Percentiles rank a stretch among this genome's conserved stretches.
These are phyloP conservation scores for Drosophila ironensis DNA, from an alignment of 1,140 invertebrate genomes.

Conservation along the genomic window DNA sequence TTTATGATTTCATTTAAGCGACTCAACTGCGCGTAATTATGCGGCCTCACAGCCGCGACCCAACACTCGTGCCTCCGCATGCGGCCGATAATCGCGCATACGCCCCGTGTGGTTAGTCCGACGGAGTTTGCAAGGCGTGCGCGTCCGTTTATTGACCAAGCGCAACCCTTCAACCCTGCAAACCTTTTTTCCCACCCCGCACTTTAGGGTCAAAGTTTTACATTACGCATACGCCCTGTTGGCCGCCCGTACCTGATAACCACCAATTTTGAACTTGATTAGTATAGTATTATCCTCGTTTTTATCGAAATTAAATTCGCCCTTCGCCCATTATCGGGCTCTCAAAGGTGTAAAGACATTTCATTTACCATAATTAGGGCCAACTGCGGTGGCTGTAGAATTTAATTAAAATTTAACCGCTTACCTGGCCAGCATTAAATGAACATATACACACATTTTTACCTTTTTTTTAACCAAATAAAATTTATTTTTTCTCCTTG, in stretches of 20 bases:
- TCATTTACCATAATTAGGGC: slow-evolving; percentile 47
- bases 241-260: slow-evolving; percentile 37
- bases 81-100: slow-evolving; percentile 62
- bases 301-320: slow-evolving; percentile 54
- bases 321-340: slow-evolving; percentile 24
- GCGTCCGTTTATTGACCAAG: slow-evolving; percentile 27
- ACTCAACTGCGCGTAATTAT: slow-evolving; percentile 73
- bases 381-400: slow-evolving; percentile 27
- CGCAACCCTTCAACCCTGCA: background rate
- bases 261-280: slow-evolving; percentile 51
- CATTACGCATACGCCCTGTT: slow-evolving; percentile 22
- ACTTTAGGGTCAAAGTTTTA: slow-evolving; percentile 12
- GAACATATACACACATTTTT: slow-evolving; percentile 10
- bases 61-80: slow-evolving; percentile 9
- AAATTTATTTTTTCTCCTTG: slow-evolving; percentile 35
- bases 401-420: slow-evolving; percentile 52
- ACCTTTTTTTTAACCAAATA: slow-evolving; percentile 33
- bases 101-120: slow-evolving; percentile 33
- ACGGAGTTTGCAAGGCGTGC: slow-evolving; percentile 21
- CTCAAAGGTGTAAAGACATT: slow-evolving; percentile 45
- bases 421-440: slow-evolving; percentile 14
- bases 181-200: background rate
- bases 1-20: slow-evolving; percentile 76
- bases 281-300: slow-evolving; percentile 28
- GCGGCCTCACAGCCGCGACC: slow-evolving; percentile 40